Base-by-base conservation (phyloP, 2,888 invertebrate genomes). In the Trissonchulus latispiculum region DNA sequence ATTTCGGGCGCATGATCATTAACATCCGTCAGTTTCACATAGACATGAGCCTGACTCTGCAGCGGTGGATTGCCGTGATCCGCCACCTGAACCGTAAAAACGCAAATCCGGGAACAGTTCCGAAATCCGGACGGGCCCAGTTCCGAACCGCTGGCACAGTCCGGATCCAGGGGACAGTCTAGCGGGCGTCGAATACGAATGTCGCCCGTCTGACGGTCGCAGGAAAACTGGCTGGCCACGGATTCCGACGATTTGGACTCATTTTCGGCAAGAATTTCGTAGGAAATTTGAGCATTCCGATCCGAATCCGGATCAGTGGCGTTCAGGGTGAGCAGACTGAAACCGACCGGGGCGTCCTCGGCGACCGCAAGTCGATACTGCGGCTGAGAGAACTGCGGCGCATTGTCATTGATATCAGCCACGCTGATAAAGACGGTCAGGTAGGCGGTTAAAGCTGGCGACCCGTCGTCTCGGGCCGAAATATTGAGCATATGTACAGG, bases 1-100 rank as follows among this genome's bases (percentile, higher is more conserved):
- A 95, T 95, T 71, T 90, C 87, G 0, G 95, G 95, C 80, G 93
- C 91, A 84, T 95, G 95, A 84, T 96, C 95, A 84, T 97, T 96
- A 72, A 91, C 90, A 84, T 95, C 95, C 72, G 90, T 86, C 1
- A 96, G 89, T 80, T 90, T 89, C 71, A 96, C 89, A 85, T 91
- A 91, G 0, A 96, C 91, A 59, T 79, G 78, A 15, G 83, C 92
- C 91, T 80, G 91, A 90, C 70, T 92, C 86, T 23, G 90, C 89
- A 1, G 91, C 91, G 0, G 89, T 89, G 82, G 91, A 90, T 0
- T 92, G 91, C 81, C 78, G 3, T 91, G 91, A 84, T 94, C 94
- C 59, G 92, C 89, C 0, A 94, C 94, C 8, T 92, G 90, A 15
- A 95, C 92, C 0, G 93, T 93, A 64, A 95, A 85, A 28, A 91